Evolutionary conservation across 2,797 vertebrate species (phyloP), one percentile per base, ranked within the genome.

Genomic region (Eutrigla gurnardus): DNA sequence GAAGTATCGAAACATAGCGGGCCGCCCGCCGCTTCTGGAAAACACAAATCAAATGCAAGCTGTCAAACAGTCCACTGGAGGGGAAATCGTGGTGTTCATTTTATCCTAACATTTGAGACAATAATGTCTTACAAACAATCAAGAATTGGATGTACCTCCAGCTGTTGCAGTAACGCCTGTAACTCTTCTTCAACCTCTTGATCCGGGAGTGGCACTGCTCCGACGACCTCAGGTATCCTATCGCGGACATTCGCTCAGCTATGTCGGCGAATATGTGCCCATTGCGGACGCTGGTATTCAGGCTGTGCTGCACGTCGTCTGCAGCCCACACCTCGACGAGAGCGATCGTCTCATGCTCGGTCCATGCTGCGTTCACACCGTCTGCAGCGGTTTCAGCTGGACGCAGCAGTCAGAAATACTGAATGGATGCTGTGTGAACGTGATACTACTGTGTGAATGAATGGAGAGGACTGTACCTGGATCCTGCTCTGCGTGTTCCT

Each of bases 171-270:
- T 82, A 86, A 0, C 90, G 88, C 15, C 92, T 75, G 77, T 93
- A 94, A 0, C 89, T 90, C 89, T 92, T 94, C 78, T 92, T 93
- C 74, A 94, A 45, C 74, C 85, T 62, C 12, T 91, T 93, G 71
- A 94, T 91, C 4, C 92, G 78, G 1, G 76, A 71, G 70, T 94
- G 93, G 86, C 93, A 94, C 86, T 93, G 92, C 82, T 94, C 93
- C 0, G 90, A 59, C 0, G 85, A 83, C 84, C 85, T 90, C 45
- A 61, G 58, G 82, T 81, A 90, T 5, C 93, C 92, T 4, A 83
- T 2, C 5, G 67, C 0, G 1, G 79, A 52, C 90, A 94, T 77
- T 36, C 85, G 91, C 69, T 90, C 87, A 0, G 92, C 33, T 9
- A 94, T 91, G 36, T 92, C 89, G 0, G 75, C 84, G 0, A 88